Conservation (phyloP, 2,888 invertebrate genomes). For the Lysandra bellargus region DNA sequence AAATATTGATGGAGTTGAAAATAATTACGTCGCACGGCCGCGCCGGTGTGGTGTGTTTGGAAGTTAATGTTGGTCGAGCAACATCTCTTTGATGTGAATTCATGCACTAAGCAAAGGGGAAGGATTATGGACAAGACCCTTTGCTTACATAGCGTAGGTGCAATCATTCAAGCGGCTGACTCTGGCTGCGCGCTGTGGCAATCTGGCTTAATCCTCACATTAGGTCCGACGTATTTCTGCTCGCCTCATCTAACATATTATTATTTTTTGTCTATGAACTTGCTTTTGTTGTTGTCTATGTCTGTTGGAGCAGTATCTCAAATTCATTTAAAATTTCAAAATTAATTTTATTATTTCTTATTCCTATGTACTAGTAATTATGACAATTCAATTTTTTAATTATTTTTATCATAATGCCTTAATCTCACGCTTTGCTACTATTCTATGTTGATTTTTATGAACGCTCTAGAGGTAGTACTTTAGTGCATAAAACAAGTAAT, state of each 20-base stretch:
- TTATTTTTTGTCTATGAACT: neutral
- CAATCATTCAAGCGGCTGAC: conserved; percentile 60
- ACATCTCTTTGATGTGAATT: conserved; percentile 68
- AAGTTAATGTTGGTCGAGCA: conserved; percentile 60
- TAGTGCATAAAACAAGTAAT: no score
- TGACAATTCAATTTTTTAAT: no score
- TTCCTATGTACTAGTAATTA: no score
- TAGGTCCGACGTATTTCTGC: conserved; percentile 11
- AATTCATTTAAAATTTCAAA: no score
- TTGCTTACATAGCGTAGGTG: conserved; percentile 61
- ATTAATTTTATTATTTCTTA: no score
- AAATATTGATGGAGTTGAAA: conserved; percentile 45
- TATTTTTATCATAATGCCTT: no score
- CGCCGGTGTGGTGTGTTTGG: conserved; percentile 46
- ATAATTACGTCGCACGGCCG: conserved; percentile 37
- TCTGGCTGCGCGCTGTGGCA: conserved; percentile 40
- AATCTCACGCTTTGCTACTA: no score
- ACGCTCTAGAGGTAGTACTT: no score
- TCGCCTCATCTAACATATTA: neutral
- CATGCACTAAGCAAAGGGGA: conserved; percentile 56
- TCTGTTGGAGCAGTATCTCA: neutral
- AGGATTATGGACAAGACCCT: conserved; percentile 59
- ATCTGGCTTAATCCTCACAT: conserved; percentile 40
- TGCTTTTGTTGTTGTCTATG: neutral
- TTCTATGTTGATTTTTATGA: no score